A percentile compares a stretch with the other conserved stretches of the same genome.
Conservation (phyloP, 2,888 invertebrate species). For the Dasypogon diadema region DNA sequence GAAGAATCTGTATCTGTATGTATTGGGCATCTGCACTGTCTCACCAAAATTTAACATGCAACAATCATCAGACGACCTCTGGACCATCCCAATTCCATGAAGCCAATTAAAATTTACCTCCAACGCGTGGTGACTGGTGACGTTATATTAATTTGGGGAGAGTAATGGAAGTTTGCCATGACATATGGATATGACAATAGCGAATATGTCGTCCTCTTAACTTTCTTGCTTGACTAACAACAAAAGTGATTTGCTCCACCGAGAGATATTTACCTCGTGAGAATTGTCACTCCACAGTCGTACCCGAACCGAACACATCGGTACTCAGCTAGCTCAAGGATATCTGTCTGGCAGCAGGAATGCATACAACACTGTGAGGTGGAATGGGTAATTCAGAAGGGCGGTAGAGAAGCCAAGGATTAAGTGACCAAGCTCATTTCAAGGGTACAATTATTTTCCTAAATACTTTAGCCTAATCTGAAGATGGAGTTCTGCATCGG, state of each 20-base stretch:
- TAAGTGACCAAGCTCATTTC: constrained; percentile 33
- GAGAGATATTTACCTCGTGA: neutral
- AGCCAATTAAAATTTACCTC: neutral
- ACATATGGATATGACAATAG: neutral
- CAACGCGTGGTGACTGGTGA: neutral
- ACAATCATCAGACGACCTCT: too few relatives aligned
- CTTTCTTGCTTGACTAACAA: neutral
- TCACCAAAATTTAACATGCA: too few relatives aligned
- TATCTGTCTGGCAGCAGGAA: too few relatives aligned
- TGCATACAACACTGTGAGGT: neutral
- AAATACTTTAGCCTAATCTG: constrained; percentile 43
- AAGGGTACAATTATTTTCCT: constrained; percentile 30
- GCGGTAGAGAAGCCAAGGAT: constrained; percentile 8
- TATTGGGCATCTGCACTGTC: too few relatives aligned
- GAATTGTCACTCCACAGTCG: neutral
- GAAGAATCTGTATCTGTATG: too few relatives aligned
- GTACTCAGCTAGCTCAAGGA: neutral
- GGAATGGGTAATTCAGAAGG: neutral
- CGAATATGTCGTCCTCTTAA: neutral
- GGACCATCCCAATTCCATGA: too few relatives aligned
- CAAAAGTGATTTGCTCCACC: constrained; percentile 1
- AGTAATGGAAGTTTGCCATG: neutral
- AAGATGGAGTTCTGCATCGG: neutral
- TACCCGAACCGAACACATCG: neutral
- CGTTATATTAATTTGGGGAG: neutral